Conservation (phyloP, 2,888 invertebrate species). For the Terebella lapidaria region DNA sequence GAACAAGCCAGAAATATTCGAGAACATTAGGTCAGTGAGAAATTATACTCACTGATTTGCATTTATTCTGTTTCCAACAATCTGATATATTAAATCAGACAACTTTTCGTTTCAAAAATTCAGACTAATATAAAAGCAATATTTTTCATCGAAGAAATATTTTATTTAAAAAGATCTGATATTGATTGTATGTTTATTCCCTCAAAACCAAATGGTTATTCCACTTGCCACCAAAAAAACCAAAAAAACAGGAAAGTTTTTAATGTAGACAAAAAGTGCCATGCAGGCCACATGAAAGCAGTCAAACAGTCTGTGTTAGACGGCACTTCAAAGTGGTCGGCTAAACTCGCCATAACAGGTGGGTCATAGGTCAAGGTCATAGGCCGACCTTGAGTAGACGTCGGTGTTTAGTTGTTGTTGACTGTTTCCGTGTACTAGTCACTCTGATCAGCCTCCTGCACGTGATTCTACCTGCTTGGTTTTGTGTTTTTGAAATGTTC, state of each 20-base stretch:
- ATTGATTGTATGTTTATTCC: too few species aligned
- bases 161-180: too few species aligned
- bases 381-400: not conserved
- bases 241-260: conserved; percentile 91
- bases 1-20: conserved; percentile 98
- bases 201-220: too few species aligned
- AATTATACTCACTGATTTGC: not conserved
- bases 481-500: too few species aligned
- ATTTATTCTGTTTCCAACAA: too few species aligned
- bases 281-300: conserved; percentile 91
- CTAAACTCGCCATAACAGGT: conserved; percentile 99
- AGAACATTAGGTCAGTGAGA: conserved; percentile 80
- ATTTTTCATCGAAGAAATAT: not conserved
- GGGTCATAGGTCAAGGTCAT: not conserved
- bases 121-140: not conserved
- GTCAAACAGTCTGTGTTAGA: conserved; percentile 97
- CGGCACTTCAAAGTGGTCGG: conserved; percentile 99
- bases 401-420: not conserved
- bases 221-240: too few species aligned
- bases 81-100: not conserved
- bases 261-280: conserved; percentile 92
- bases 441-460: too few species aligned
- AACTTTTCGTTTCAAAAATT: conserved; percentile 1
- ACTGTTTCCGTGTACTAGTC: too few species aligned
- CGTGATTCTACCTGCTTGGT: too few species aligned